phyloP scores from a whole-genome alignment of 2,113 vertebrate genomes.

The Ceyx cyanopectus region DNA sequence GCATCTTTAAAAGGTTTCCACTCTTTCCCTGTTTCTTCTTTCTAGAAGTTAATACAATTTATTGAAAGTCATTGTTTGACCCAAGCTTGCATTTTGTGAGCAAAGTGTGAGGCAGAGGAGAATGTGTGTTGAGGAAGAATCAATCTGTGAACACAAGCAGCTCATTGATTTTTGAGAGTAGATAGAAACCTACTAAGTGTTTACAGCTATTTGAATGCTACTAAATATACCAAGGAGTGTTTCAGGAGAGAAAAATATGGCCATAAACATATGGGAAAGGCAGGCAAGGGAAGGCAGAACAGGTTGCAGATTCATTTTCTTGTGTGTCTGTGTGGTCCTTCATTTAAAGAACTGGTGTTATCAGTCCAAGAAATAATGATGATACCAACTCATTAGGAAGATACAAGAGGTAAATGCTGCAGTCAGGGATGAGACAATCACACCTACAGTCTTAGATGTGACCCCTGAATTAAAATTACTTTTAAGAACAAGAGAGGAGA shows the following conservation, averaged over 20 bases:
- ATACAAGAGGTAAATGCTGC: neutral
- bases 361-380: neutral
- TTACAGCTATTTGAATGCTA: neutral
- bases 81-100: neutral
- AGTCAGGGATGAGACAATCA: neutral
- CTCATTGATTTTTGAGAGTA: neutral
- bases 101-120: neutral
- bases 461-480: neutral
- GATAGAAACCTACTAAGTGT: neutral
- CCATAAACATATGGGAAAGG: neutral
- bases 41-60: neutral
- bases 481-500: neutral
- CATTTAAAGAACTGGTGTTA: neutral
- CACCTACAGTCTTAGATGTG: rapidly evolving
- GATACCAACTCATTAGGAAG: neutral
- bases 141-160: neutral
- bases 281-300: neutral
- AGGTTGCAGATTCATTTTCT: neutral
- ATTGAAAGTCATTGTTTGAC: neutral
- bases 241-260: neutral
- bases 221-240: neutral
- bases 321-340: rapidly evolving
- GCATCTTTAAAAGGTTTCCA: neutral
- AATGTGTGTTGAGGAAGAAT: too few relatives aligned
- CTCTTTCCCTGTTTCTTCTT: neutral